Conservation (phyloP, 1,140 invertebrate genomes). For the Grapholita molesta region DNA sequence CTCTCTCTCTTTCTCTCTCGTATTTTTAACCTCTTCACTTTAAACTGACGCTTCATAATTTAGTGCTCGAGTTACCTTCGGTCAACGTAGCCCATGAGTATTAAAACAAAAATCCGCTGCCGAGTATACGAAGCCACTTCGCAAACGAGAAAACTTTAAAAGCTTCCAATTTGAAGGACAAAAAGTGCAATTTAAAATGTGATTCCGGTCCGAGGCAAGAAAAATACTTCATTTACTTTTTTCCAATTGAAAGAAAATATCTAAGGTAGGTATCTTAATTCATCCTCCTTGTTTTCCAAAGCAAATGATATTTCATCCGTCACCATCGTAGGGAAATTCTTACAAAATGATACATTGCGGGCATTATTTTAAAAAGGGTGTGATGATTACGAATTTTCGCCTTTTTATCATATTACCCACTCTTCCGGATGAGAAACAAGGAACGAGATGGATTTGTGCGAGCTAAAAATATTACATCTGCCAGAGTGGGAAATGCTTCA, state of each 20-base stretch:
- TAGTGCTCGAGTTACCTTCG: not conserved
- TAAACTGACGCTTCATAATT: not conserved
- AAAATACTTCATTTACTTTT: not conserved
- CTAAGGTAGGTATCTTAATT: not conserved
- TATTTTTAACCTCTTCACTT: not conserved
- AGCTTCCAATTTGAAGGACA: not conserved
- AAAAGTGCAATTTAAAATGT: not conserved
- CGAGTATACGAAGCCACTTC: not conserved
- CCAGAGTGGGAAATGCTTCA: not conserved
- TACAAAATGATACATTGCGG: conserved; percentile 1
- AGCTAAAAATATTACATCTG: conserved; percentile 4
- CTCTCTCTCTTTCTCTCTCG: too few species aligned
- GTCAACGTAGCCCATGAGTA: not conserved
- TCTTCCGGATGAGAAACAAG: not conserved
- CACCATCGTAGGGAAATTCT: not conserved
- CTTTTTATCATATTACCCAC: not conserved
- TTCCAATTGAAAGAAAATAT: not conserved
- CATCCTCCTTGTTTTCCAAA: not conserved
- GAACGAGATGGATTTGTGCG: not conserved
- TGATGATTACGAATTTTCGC: conserved; percentile 8
- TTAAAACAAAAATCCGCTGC: not conserved
- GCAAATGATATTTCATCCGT: not conserved
- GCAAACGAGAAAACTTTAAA: conserved; percentile 1
- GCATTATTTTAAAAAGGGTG: conserved; percentile 1
- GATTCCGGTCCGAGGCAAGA: not conserved